Conservation (phyloP, 2,888 invertebrate genomes). For the Xanthia icteritia region DNA sequence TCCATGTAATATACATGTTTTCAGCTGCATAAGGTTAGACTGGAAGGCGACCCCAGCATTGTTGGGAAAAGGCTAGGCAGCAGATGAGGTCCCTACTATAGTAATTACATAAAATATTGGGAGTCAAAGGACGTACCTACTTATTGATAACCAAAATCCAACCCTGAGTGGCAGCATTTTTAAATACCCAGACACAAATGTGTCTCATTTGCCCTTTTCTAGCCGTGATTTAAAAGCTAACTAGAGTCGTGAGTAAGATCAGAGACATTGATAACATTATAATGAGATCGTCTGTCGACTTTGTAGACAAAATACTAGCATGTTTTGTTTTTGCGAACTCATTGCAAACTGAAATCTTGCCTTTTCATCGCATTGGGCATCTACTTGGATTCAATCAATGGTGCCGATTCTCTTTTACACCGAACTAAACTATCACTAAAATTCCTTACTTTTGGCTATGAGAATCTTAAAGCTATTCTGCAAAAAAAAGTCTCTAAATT, state of each 20-base stretch:
- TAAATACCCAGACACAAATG: slow-evolving; percentile 29
- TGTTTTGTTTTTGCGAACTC: slow-evolving; percentile 52
- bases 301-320: slow-evolving; percentile 58
- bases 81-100: too few species aligned
- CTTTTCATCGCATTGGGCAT: neutral
- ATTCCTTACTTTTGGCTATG: too few species aligned
- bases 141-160: neutral
- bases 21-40: too few species aligned
- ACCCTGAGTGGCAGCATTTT: slow-evolving; percentile 13
- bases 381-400: neutral
- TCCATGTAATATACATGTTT: too few species aligned
- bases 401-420: too few species aligned
- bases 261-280: slow-evolving; percentile 63
- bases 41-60: too few species aligned
- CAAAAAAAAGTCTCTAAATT: too few species aligned
- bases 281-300: slow-evolving; percentile 63
- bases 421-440: too few species aligned
- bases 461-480: too few species aligned
- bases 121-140: neutral
- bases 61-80: too few species aligned
- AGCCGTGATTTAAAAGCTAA: slow-evolving; percentile 39
- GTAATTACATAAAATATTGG: neutral
- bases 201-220: slow-evolving; percentile 40
- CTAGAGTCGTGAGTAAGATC: slow-evolving; percentile 61
- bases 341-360: slow-evolving; percentile 19